Evolutionary conservation across 2,888 invertebrate species (phyloP), one percentile per base, ranked within the genome.

Genomic region (Tipula vernalis): DNA sequence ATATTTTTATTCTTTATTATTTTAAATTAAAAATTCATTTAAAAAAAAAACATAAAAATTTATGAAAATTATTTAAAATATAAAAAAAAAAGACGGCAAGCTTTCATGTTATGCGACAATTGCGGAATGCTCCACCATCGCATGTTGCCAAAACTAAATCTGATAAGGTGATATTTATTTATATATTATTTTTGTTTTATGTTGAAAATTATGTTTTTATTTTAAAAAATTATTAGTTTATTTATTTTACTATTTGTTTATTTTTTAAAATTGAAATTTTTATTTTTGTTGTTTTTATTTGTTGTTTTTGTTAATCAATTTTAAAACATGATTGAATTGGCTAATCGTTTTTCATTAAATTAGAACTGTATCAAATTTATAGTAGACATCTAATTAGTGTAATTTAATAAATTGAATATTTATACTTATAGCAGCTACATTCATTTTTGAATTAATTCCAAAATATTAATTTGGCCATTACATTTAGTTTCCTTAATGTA

Each of bases 101-200:
- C 93, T 94, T 95, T 91, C 94, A 95, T 91, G 94, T 95, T 91
- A 94, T 97, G 93, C 94, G 96, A 92, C 94, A 95, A 90, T 94
- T 97, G 89, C 94, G 96, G 92, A 95, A 95, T 93, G 97, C 96
- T 88, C 96, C 96, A 89, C 97, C 97, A 86, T 97, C 97, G 89
- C 95, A 96, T 93, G 92, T 95, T 92, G 94, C 95, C 92, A 96
- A 95, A 94, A 96, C 95, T 91, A 96, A 96, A 92, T 97, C 97
- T 36, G 96, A 95, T 90, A 96, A 96, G 96, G 96, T 96, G 94
- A 93, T 94, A 91, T 89, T 88, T 87, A 86, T 88, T 83, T 87
- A 88, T 87, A 87, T 71, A 86, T 87, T 87, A 85, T 87, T 87
- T 36, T 87, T 44, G 51, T 86, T 87, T 85, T 42, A 18, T 85